A percentile compares a stretch with the other conserved stretches of the same genome.
phyloP scores from a whole-genome alignment of 2,113 vertebrate genomes.

The Chauna torquata region DNA sequence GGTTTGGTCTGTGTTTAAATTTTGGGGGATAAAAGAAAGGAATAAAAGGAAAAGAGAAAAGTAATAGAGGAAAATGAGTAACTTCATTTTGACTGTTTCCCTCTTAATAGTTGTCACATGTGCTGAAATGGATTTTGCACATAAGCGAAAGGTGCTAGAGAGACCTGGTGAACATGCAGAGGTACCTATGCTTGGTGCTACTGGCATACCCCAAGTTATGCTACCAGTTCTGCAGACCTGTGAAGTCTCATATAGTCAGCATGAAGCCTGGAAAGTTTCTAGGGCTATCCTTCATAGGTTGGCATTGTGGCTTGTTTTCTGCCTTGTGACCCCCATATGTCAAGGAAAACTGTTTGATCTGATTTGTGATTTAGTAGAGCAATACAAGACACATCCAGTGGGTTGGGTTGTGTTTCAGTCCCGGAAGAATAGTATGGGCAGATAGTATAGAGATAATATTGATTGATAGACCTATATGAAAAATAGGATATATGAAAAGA shows the following conservation, averaged over 20 bases:
- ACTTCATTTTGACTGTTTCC: not conserved
- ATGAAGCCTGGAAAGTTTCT: not conserved
- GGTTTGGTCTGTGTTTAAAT: not conserved
- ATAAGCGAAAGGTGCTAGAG: not conserved
- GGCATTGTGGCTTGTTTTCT: not conserved
- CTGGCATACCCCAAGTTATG: not conserved
- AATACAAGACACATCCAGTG: not conserved
- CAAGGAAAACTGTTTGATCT: not conserved
- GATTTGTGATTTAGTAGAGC: not conserved
- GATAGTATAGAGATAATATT: not conserved
- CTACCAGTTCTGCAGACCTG: not conserved
- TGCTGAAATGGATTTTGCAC: not conserved
- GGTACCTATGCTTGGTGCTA: not conserved
- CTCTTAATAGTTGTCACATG: not conserved
- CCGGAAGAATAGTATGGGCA: not conserved
- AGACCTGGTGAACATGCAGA: not conserved
- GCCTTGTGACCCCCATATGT: fast-evolving
- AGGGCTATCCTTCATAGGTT: not conserved
- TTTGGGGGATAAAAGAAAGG: not conserved
- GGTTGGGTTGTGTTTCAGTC: not conserved
- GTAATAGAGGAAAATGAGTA: not conserved
- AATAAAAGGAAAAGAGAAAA: not conserved
- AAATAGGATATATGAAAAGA: not conserved
- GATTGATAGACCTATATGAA: not conserved
- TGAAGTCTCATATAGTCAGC: not conserved